A percentile compares a stretch with the other conserved stretches of the same genome.
Conservation (phyloP, 2,888 invertebrate species). For the Mantis religiosa region DNA sequence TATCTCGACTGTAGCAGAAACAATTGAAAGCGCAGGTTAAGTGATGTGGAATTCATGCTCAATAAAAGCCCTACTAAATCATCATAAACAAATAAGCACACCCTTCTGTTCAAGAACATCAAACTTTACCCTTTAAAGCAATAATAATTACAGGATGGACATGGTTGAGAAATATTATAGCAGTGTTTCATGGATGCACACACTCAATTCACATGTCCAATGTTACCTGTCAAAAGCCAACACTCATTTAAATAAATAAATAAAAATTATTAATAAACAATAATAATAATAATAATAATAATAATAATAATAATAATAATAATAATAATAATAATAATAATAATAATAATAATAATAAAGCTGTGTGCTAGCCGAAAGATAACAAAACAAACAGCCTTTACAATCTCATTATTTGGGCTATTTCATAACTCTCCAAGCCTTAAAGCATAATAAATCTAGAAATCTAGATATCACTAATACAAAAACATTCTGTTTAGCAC, state of each 20-base stretch:
- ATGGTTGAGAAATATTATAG: neutral
- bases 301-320: no score
- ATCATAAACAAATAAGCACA: neutral
- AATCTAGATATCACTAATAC: no score
- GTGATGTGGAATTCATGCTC: neutral
- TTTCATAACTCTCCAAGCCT: no score
- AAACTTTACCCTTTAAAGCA: neutral
- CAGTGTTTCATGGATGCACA: neutral
- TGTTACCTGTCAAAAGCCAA: neutral
- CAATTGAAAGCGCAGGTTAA: conserved; percentile 10
- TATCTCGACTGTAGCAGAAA: conserved; percentile 20
- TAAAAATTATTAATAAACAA: no score
- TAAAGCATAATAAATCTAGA: no score
- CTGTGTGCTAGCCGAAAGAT: neutral
- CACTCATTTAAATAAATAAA: neutral
- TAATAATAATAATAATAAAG: neutral
- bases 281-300: no score
- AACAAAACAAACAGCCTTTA: neutral
- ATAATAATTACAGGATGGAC: neutral
- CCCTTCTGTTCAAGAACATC: neutral
- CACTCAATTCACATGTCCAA: neutral
- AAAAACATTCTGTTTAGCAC: no score
- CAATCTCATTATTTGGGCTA: neutral
- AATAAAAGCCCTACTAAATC: neutral
- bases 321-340: no score